Base-by-base conservation (phyloP, 2,797 vertebrate species). In the Pseudomugil tenellus region DNA sequence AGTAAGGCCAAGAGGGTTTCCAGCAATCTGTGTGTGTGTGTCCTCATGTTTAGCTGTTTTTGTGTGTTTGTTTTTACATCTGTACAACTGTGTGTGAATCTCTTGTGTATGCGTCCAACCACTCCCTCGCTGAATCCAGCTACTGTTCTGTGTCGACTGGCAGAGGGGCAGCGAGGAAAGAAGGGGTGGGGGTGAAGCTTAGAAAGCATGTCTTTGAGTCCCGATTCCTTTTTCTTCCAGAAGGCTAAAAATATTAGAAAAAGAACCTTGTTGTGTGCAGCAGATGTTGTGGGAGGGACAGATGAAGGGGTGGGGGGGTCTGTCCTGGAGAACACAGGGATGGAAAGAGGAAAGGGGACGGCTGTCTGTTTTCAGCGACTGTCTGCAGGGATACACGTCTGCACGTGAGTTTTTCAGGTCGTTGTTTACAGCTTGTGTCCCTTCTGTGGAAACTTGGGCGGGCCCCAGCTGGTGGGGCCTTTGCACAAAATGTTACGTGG, bases 141-240 rank as follows among this genome's bases (percentile, higher is more conserved):
- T 71, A 84, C 90, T 94, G 92, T 95, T 92, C 87, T 77, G 78
- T 70, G 80, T 86, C 39, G 63, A 81, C 82, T 62, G 80, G 72
- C 78, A 70, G 86, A 84, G 62, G 39, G 57, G 49, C 73, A 58
- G 54, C 12, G 62, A 81, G 69, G 71, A 84, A 80, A 19, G 51
- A 23, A 17, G 25, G 7, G 34, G 37, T 12, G 34, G 49, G 13
- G 19, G 25, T 7, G 29, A 25, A 6, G 77, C 65, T 86, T 77
- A 91, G 86, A 94, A 92, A 90, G 91, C 86, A 64, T 79, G 80
- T 90, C 92, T 92, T 93, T 92, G 87, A 93, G 87, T 86, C 37
- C 74, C 70, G 48, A 60, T 67, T 76, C 49, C 23, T 60, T 79
- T 67, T 80, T 75, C 35, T 78, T 79, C 88, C 87, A 84, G 68